Conservation (phyloP, 2,113 vertebrate species). For the Tachuris rubrigastra region DNA sequence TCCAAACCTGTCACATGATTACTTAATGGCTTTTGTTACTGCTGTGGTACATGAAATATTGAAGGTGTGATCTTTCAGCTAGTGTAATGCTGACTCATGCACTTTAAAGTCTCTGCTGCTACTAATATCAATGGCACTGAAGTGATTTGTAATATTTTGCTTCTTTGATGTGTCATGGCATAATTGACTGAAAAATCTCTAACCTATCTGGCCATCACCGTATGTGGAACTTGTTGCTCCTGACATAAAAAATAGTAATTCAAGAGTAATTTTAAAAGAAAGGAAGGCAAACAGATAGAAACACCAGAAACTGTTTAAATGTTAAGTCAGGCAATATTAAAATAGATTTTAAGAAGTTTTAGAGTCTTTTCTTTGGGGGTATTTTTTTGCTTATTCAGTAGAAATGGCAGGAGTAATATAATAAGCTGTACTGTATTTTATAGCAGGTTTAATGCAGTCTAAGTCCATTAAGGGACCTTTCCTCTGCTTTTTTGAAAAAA, state of each 20-base stretch:
- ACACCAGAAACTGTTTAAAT: not conserved
- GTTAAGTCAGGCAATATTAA: not conserved
- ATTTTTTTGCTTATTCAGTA: not conserved
- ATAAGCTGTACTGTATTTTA: not conserved
- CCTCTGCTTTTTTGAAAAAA: not conserved
- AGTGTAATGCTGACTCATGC: not conserved
- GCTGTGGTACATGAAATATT: not conserved
- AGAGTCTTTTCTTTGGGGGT: not conserved
- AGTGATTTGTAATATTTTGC: not conserved
- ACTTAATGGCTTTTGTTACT: not conserved
- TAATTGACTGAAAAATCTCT: not conserved
- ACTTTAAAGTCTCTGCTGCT: not conserved
- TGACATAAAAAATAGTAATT: not conserved
- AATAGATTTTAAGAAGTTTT: constrained; percentile 5
- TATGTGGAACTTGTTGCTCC: not conserved
- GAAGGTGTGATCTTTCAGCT: not conserved
- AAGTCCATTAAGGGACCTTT: not conserved
- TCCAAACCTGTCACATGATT: not conserved
- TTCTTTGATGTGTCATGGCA: not conserved
- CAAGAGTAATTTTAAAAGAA: not conserved
- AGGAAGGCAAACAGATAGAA: not conserved
- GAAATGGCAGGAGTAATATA: constrained; percentile 11
- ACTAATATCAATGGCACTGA: not conserved
- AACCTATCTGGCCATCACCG: not conserved
- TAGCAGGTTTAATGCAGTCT: not conserved